Base-by-base conservation (phyloP, 2,113 vertebrate genomes). In the Microtus richardsoni region DNA sequence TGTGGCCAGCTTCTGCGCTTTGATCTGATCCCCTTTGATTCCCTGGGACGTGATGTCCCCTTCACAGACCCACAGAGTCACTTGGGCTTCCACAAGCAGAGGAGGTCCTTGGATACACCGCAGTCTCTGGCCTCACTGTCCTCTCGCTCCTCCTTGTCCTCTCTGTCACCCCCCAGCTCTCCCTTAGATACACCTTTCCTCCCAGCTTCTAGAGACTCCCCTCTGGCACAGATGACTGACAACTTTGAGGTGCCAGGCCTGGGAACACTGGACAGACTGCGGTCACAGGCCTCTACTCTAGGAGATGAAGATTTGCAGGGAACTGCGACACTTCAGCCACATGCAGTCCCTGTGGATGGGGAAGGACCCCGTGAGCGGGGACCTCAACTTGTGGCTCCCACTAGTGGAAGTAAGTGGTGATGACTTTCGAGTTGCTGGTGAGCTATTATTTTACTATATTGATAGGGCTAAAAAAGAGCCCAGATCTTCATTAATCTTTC, bases 141-240 rank as follows among this genome's bases (percentile, higher is more conserved):
- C 2, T 99, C 99, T 0, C 99, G 99, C 39, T 99, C 99, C 64
- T 99, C 99, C 14, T 98, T 99, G 73, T 99, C 99, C 16, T 99
- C 99, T 0, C 84, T 99, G 90, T 99, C 99, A 1, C 99, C 99
- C 12, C 99, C 99, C 21, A 99, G 99, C 98, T 99, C 99, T 0
- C 99, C 99, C 88, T 98, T 99, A 99, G 99, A 99, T 97, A 99
- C 99, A 0, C 99, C 99, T 0, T 99, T 99, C 98, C 99, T 99
- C 93, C 99, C 99, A 0, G 98, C 99, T 0, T 99, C 99, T 1
- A 99, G 99, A 91, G 99, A 99, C 98, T 99, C 99, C 88, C 99
- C 99, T 0, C 95, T 99, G 97, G 98, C 99, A 74, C 99, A 99
- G 93, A 98, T 99, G 99, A 99, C 99, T 0, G 99, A 99, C 97